phyloP scores from a whole-genome alignment of 1,140 invertebrate genomes.

The Tribolium madens region DNA sequence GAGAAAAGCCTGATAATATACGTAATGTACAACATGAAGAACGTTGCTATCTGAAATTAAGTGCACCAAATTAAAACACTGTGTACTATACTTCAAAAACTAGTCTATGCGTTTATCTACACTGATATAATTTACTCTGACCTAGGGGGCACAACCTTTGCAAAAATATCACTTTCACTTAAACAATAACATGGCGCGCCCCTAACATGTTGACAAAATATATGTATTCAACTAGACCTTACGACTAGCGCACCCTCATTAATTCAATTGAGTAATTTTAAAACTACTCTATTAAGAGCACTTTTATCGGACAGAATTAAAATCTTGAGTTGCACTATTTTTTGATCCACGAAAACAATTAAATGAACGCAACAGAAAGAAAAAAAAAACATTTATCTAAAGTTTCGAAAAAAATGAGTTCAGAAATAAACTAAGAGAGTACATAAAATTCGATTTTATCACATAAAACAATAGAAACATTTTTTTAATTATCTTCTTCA shows the following conservation, averaged over 20 bases:
- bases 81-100: constrained; percentile 24
- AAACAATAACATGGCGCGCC: constrained; percentile 26
- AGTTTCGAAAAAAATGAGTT: neutral
- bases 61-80: constrained; percentile 23
- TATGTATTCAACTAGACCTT: constrained; percentile 43
- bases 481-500: constrained; percentile 5
- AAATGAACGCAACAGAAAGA: no score
- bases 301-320: constrained; percentile 52
- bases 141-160: constrained; percentile 25
- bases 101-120: constrained; percentile 19
- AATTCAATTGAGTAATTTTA: constrained; percentile 38
- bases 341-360: constrained; percentile 10
- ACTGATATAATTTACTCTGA: constrained; percentile 11
- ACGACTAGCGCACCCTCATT: constrained; percentile 43
- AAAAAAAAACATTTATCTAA: neutral
- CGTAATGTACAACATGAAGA: constrained; percentile 9
- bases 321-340: constrained; percentile 35
- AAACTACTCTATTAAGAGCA: constrained; percentile 52
- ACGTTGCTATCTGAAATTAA: neutral
- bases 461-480: constrained; percentile 3
- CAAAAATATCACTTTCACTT: constrained; percentile 41
- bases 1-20: constrained; percentile 25
- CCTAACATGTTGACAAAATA: constrained; percentile 22
- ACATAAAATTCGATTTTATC: constrained; percentile 23
- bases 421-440: constrained; percentile 12